Evolutionary conservation across 2,797 vertebrate species (phyloP).

Genomic region (Pseudochirops cupreus): DNA sequence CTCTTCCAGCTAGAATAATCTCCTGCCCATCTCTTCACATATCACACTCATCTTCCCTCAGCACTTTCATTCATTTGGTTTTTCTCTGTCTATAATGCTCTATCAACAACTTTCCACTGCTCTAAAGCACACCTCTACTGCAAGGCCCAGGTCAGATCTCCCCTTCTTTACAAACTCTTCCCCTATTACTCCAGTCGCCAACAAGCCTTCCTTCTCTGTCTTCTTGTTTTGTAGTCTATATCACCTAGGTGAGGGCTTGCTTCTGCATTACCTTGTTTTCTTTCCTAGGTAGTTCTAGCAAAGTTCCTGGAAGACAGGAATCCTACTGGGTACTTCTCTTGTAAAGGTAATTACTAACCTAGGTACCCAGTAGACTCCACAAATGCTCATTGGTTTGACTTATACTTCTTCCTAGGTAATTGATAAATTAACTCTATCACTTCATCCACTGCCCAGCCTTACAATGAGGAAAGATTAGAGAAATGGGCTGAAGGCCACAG

Average conservation of each 20-base stretch:
- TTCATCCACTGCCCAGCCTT: accelerated
- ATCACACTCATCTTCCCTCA: background rate
- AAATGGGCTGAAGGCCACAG: background rate
- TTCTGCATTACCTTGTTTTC: background rate
- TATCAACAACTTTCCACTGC: background rate
- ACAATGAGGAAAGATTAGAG: too few relatives aligned
- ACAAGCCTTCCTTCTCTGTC: too few relatives aligned
- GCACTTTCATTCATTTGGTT: background rate
- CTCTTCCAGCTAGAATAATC: background rate
- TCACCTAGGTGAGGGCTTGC: accelerated
- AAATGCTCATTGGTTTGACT: background rate
- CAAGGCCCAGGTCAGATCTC: background rate
- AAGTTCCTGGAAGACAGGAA: background rate
- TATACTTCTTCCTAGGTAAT: background rate
- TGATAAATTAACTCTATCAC: background rate
- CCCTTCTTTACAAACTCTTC: background rate
- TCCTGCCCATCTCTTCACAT: too few relatives aligned
- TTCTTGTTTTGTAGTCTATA: background rate
- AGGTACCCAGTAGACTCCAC: background rate
- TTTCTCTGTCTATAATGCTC: background rate
- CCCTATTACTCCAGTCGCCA: background rate
- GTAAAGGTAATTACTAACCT: background rate
- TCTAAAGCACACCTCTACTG: background rate
- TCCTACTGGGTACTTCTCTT: background rate
- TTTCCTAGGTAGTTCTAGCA: too few relatives aligned